Evolutionary conservation across 30 jellyfish, hydroid and myxozoan genomes (phyloP).

Genomic region (Calvadosia cruxmelitensis): DNA sequence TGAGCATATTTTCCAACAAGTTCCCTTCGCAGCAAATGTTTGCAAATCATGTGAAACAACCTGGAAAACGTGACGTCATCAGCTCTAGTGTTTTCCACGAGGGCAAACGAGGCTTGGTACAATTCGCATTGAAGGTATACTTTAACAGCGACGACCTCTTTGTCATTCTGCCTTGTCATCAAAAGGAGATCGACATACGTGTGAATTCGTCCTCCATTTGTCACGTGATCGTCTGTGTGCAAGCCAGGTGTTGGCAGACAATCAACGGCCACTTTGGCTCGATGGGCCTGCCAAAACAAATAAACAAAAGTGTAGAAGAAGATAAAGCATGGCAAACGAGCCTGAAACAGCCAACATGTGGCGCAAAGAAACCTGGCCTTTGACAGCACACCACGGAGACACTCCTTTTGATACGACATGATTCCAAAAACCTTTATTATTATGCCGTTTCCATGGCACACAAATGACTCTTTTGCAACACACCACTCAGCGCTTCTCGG

Average conservation of each 20-base stretch:
- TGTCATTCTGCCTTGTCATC: background rate
- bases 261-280: background rate
- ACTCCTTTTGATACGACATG: no score
- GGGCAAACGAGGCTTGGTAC: background rate
- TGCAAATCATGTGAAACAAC: background rate
- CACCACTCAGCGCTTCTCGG: no score
- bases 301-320: background rate
- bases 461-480: no score
- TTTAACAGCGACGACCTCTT: background rate
- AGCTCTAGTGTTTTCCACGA: background rate
- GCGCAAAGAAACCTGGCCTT: background rate
- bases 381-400: slow-evolving; percentile 19
- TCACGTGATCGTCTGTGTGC: background rate
- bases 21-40: background rate
- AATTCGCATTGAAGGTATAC: background rate
- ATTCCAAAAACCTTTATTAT: no score
- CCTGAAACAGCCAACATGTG: background rate
- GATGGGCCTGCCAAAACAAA: no score
- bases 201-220: background rate
- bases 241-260: background rate
- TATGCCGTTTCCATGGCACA: no score
- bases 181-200: background rate
- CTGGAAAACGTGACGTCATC: no score
- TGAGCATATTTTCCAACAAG: background rate
- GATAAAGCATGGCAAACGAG: background rate